These are phyloP conservation scores for Acanthopleura granulata DNA, from an alignment of 2,888 invertebrate species.

Conservation along the genomic window DNA sequence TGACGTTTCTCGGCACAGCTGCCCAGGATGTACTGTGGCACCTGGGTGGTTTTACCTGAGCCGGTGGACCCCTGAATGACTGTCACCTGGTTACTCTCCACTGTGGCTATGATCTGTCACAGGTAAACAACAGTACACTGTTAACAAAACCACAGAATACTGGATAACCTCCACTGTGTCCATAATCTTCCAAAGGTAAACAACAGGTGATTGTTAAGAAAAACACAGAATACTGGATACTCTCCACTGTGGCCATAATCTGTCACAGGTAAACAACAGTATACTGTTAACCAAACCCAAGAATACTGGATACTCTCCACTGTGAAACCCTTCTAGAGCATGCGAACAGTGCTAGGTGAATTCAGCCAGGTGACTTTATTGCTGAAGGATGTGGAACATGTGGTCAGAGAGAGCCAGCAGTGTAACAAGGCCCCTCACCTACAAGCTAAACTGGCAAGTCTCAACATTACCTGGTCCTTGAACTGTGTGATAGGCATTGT, in stretches of 20 bases:
- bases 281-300: neutral
- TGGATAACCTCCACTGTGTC: neutral
- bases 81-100: conserved; percentile 85
- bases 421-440: too few relatives aligned
- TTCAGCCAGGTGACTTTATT: too few relatives aligned
- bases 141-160: neutral
- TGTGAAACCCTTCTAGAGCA: too few relatives aligned
- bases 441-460: too few relatives aligned
- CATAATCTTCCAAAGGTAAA: neutral
- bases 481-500: conserved; percentile 55
- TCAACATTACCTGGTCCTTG: conserved; percentile 50
- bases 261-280: conserved; percentile 70
- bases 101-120: conserved; percentile 78
- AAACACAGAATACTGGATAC: conserved; percentile 68
- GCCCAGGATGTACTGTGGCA: conserved; percentile 92
- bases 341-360: too few relatives aligned
- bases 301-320: neutral
- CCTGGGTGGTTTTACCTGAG: conserved; percentile 93
- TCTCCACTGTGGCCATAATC: conserved; percentile 83
- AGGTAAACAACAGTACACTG: conserved; percentile 65
- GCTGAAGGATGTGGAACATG: too few relatives aligned
- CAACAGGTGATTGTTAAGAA: conserved; percentile 13
- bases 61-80: conserved; percentile 94
- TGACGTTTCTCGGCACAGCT: conserved; percentile 76
- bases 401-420: too few relatives aligned